Conservation (phyloP, 2,113 vertebrate genomes). For the Coptodon bakossiorum region DNA sequence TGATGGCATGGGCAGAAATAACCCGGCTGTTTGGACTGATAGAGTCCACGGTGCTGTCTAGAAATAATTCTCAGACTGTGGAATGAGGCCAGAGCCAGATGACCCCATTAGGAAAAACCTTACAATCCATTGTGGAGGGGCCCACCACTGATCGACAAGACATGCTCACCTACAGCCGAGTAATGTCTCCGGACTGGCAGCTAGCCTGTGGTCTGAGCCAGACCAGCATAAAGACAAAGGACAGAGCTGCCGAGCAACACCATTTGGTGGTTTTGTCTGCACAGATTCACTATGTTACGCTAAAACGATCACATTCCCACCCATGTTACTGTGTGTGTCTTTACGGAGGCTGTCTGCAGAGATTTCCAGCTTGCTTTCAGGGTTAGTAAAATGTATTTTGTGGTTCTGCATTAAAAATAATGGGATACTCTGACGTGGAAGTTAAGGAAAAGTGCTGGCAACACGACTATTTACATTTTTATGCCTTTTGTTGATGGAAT, state of each 20-base stretch:
- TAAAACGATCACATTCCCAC: neutral
- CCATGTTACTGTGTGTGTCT: neutral
- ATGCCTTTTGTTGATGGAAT: neutral
- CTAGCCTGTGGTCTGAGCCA: neutral
- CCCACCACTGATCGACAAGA: neutral
- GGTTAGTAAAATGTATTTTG: neutral
- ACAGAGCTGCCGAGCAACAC: neutral
- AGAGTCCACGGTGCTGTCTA: neutral
- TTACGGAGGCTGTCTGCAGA: neutral
- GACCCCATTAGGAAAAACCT: constrained; percentile 28
- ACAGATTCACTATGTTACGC: neutral
- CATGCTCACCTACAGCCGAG: neutral
- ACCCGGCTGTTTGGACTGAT: neutral
- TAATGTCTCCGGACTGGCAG: neutral
- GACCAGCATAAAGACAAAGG: neutral
- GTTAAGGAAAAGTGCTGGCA: neutral
- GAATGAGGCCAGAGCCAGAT: constrained; percentile 10
- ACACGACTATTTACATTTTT: neutral
- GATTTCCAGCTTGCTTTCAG: neutral
- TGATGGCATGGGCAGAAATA: constrained; percentile 21
- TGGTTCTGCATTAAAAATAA: neutral
- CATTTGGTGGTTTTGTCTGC: neutral
- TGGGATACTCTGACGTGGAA: neutral
- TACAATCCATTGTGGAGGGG: neutral
- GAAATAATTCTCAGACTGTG: constrained; percentile 11